Base-by-base conservation (phyloP, 2,113 vertebrate genomes). In the Myrmecophaga tridactyla region DNA sequence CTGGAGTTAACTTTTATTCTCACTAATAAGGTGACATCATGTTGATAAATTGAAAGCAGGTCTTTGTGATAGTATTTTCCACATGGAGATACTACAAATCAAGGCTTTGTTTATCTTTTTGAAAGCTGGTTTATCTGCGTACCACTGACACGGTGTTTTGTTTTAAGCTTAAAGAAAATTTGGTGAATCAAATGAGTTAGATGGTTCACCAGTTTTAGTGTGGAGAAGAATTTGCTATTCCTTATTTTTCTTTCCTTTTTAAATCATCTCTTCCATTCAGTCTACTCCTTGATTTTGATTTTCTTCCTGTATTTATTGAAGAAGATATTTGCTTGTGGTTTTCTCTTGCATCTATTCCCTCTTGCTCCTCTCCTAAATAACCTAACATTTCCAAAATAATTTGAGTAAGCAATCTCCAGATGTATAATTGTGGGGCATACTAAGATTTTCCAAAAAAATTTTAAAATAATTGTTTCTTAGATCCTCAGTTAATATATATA, bases 61-160 rank as follows among this genome's bases (percentile, higher is more conserved):
- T 31, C 29, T 46, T 48, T 31, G 6, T 21, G 60, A 23, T 1
- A 67, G 21, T 15, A 31, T 31, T 36, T 36, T 23, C 3, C 12
- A 21, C 3, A 2, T 11, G 36, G 3, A 21, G 53, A 76, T 69
- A 2, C 9, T 29, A 56, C 27, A 76, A 34, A 77, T 48, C 53
- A 84, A 58, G 1, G 39, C 7, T 39, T 89, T 20, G 14, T 70
- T 56, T 13, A 60, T 43, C 18, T 31, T n/a, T 41, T 69, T 76
- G 36, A 51, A 93, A 82, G 9, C 11, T n/a, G 3, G 6, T 73
- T 41, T 70, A 73, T 15, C 1, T 72, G 8, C 27, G 62, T 23
- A 21, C 0, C 23, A 14, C 5, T 6, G 25, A 6, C 2, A 31
- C 36, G 5, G 6, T 70, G 3, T 53, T 17, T 46, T 39, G 15